These are phyloP conservation scores for Felis catus DNA, from an alignment of 2,113 vertebrate species.

Conservation along the genomic window F.catus_Fca126_mat1.0 CM031413.1:154389501-154390000, in stretches of 20 bases:
- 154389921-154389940: not conserved
- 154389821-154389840: no score
- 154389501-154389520: not conserved
- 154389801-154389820: no score
- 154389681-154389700: not conserved
- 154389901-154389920: not conserved
- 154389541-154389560: not conserved
- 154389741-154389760: no score
- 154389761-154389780: no score
- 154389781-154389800: no score
- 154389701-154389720: not conserved
- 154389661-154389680: not conserved
- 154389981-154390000: no score
- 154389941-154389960: not conserved
- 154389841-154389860: no score
- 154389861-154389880: no score
- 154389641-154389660: not conserved
- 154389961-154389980: no score
- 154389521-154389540: not conserved
- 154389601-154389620: not conserved
- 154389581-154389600: not conserved
- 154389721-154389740: no score
- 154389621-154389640: not conserved
- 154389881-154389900: no score
- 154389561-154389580: not conserved